Conservation (phyloP, 2,113 vertebrate species). For the Rhinoptilus africanus region DNA sequence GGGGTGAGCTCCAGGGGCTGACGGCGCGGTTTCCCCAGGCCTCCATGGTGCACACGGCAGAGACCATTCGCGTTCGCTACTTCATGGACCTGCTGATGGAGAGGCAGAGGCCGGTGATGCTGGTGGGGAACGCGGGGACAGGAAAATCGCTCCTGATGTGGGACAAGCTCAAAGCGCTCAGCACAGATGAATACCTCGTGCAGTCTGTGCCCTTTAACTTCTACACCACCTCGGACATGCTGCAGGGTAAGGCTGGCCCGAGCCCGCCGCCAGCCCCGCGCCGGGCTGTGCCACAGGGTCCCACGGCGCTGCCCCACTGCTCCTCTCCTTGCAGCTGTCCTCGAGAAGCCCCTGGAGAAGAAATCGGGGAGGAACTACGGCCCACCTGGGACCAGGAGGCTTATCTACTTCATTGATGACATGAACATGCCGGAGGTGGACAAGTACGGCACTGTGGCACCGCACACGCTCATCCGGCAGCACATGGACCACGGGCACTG, state of each 20-base stretch:
- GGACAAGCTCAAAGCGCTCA: slow-evolving; percentile 71
- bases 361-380: slow-evolving; percentile 73
- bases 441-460: slow-evolving; percentile 76
- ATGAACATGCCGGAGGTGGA: slow-evolving; percentile 81
- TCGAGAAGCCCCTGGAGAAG: slow-evolving; percentile 79
- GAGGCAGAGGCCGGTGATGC: slow-evolving; percentile 75
- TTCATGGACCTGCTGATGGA: slow-evolving; percentile 79
- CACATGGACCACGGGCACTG: slow-evolving; percentile 79
- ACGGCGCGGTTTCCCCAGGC: slow-evolving; percentile 37
- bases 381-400: slow-evolving; percentile 69
- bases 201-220: slow-evolving; percentile 80
- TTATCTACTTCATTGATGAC: slow-evolving; percentile 76
- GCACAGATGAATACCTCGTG: slow-evolving; percentile 62
- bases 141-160: slow-evolving; percentile 79
- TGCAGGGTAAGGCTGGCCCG: slow-evolving; percentile 69
- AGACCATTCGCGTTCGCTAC: slow-evolving; percentile 75
- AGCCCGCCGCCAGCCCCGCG: rapidly evolving
- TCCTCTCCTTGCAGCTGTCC: slow-evolving; percentile 5
- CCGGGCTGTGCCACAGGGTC: rapidly evolving
- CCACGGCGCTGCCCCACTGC: rapidly evolving
- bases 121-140: slow-evolving; percentile 76
- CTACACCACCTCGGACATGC: slow-evolving; percentile 80
- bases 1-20: rapidly evolving
- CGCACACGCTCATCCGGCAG: slow-evolving; percentile 76
- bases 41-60: slow-evolving; percentile 74